Evolutionary conservation across 2,888 invertebrate species (phyloP).

Genomic region (Argynnis bischoffii): DNA sequence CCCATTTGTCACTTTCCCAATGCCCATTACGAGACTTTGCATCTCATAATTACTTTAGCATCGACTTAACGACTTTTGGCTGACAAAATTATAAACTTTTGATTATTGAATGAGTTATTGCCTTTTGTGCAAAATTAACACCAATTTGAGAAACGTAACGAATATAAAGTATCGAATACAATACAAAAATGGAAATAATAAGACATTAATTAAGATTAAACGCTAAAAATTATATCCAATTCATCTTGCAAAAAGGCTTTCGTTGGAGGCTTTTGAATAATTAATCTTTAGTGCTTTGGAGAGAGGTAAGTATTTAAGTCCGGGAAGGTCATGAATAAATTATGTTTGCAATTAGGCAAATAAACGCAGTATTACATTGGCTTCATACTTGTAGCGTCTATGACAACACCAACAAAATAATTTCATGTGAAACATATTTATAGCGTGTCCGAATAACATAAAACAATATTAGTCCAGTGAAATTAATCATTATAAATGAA

Average conservation of each 20-base stretch:
- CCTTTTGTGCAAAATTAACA: neutral
- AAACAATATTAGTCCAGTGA: too few species aligned
- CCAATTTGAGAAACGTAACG: too few species aligned
- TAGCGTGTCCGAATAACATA: too few species aligned
- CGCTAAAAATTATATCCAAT: slow-evolving; percentile 11
- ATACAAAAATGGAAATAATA: too few species aligned
- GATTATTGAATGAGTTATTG: too few species aligned
- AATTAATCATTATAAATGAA: too few species aligned
- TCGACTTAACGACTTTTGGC: neutral
- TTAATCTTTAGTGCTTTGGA: slow-evolving; percentile 16
- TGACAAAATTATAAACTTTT: neutral
- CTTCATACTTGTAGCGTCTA: too few species aligned
- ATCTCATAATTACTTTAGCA: neutral
- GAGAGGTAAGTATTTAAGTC: slow-evolving; percentile 23
- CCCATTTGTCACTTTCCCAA: neutral
- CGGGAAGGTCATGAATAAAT: slow-evolving; percentile 21
- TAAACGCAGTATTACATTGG: neutral
- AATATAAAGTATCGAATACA: too few species aligned
- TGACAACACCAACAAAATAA: too few species aligned
- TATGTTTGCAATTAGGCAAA: slow-evolving; percentile 20
- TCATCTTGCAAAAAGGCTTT: neutral
- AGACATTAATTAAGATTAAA: neutral
- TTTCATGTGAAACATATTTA: too few species aligned
- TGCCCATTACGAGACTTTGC: neutral
- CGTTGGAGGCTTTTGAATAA: slow-evolving; percentile 11